A percentile compares a stretch with the other conserved stretches of the same genome.
Evolutionary conservation across 2,113 vertebrate genomes (phyloP).

Genomic region (Tonatia bakeri): DNA sequence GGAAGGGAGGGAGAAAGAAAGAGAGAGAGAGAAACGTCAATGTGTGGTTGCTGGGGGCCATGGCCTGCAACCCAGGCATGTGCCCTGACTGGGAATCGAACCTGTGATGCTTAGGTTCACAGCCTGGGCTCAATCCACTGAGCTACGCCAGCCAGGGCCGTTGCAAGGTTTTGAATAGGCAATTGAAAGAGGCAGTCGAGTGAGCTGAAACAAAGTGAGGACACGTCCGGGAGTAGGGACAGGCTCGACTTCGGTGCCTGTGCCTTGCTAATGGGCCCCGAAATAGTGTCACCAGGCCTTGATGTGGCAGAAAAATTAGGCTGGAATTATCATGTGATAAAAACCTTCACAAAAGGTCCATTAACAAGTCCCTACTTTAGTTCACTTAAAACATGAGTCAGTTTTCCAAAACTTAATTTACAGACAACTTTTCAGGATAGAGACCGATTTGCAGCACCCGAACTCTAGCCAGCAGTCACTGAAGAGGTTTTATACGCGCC

Average conservation of each 20-base stretch:
- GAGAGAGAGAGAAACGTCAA: too few relatives aligned
- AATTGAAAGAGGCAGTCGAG: too few relatives aligned
- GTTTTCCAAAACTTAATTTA: neutral
- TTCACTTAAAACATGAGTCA: constrained; percentile 10
- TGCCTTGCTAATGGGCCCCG: neutral
- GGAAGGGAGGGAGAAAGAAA: too few relatives aligned
- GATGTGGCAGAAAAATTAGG: neutral
- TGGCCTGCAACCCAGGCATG: too few relatives aligned
- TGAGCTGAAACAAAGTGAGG: neutral
- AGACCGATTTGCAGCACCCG: neutral
- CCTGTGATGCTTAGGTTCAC: too few relatives aligned
- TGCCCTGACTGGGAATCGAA: too few relatives aligned
- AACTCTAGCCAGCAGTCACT: neutral
- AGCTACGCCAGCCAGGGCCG: too few relatives aligned
- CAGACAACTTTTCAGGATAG: neutral
- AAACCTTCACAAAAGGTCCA: neutral
- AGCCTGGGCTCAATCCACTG: too few relatives aligned
- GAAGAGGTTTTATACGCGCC: neutral
- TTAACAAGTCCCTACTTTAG: neutral
- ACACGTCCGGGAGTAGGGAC: neutral
- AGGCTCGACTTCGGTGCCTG: neutral
- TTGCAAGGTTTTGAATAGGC: neutral
- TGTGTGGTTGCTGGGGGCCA: too few relatives aligned
- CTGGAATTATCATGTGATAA: neutral
- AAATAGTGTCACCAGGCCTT: neutral